Percentiles rank a stretch among this genome's conserved stretches.
phyloP scores from a whole-genome alignment of 2,113 vertebrate species.

The Eidolon helvum region DNA sequence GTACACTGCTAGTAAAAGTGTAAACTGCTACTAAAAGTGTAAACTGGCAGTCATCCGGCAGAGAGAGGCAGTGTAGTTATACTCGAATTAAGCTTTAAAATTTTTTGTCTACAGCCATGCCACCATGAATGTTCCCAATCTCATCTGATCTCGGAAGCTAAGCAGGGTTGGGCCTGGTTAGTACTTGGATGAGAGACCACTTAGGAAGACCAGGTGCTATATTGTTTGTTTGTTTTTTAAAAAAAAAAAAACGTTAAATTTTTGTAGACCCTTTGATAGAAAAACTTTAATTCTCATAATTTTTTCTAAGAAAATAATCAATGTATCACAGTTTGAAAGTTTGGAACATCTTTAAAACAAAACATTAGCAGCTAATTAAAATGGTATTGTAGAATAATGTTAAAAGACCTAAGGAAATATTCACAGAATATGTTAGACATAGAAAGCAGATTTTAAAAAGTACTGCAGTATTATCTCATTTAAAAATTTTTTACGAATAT shows the following conservation, averaged over 20 bases:
- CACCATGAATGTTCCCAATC: too few species aligned
- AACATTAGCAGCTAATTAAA: neutral
- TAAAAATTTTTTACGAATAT: neutral
- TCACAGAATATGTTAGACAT: neutral
- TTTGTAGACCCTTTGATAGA: neutral
- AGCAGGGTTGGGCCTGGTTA: too few species aligned
- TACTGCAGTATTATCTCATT: neutral
- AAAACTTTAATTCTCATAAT: neutral
- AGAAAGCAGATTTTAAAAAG: neutral
- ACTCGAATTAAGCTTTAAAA: too few species aligned
- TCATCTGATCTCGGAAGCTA: too few species aligned
- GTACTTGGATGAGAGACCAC: too few species aligned
- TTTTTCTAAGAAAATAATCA: neutral
- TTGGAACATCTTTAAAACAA: neutral
- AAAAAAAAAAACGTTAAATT: neutral
- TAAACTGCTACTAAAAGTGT: neutral
- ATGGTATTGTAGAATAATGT: neutral
- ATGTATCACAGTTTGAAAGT: neutral
- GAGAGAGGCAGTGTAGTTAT: neutral
- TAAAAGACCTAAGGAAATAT: neutral
- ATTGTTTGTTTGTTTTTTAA: too few species aligned
- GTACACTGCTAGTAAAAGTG: neutral
- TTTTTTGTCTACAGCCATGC: too few species aligned
- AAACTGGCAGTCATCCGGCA: neutral
- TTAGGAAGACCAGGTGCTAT: too few species aligned